Evolutionary conservation across 2,888 invertebrate species (phyloP), one percentile per base, ranked within the genome.

Genomic region (Podotricha telesiphe): DNA sequence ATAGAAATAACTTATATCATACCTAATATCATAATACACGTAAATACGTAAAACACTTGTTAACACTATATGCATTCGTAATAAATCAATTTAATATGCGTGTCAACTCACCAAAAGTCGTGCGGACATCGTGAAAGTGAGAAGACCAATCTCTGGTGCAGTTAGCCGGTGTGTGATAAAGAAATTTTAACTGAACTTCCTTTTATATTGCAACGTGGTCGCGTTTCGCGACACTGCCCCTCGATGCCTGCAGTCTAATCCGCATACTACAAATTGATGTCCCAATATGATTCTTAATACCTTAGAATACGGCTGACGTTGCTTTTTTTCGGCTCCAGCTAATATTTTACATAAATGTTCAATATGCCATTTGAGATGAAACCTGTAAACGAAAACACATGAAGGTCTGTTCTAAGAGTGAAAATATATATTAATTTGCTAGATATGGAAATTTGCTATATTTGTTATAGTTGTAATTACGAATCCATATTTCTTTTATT

Each of bases 171-270:
- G 81, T 91, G 86, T 92, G 91, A 89, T 90, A 91, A 90, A 91
- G 87, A 91, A 86, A 90, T 89, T 90, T 88, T 83, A 85, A 89
- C 87, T 86, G 89, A 88, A 91, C 87, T 91, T 88, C 89, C 91
- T 92, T 92, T 91, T 92, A 92, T 92, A 92, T 89, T 82, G 83
- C 91, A 90, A 92, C 92, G 91, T 91, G 90, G 83, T 89, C 78
- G 86, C 84, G 89, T 90, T 92, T 91, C 91, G 91, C 91, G 92
- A 92, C 88, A 88, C 85, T 86, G 89, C 87, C 83, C 87, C 88
- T 86, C 79, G 70, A 79, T 80, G 71, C 75, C 82, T 83, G 82
- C 81, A 76, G 82, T 81, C 80, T 80, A 78, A 81, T 79, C 78
- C 76, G 75, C 77, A 69, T 69, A 65, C 48, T 19, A 64, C 34